phyloP scores from a whole-genome alignment of 2,113 vertebrate species.

The Serilophus lunatus region DNA sequence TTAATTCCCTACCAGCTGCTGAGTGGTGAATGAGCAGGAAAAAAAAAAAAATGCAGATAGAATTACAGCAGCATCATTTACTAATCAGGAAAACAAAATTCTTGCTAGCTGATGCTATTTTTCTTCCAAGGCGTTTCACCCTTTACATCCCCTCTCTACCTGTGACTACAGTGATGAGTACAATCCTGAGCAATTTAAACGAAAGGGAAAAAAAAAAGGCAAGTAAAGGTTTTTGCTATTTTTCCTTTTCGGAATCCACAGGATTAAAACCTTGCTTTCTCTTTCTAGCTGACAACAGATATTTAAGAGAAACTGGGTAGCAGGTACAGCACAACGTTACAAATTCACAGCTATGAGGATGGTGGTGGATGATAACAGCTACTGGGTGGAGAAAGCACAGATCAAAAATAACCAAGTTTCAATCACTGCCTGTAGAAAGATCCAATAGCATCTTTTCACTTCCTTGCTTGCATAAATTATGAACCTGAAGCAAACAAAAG shows the following conservation, averaged over 20 bases:
- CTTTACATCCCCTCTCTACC: slow-evolving; percentile 56
- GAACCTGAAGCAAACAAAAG: slow-evolving; percentile 71
- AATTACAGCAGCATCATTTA: slow-evolving; percentile 83
- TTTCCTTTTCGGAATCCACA: slow-evolving; percentile 55
- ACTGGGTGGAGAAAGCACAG: slow-evolving; percentile 70
- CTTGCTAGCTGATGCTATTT: slow-evolving; percentile 65
- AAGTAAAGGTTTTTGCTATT: slow-evolving; percentile 58
- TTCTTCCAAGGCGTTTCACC: slow-evolving; percentile 40
- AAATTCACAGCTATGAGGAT: slow-evolving; percentile 71
- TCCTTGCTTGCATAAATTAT: slow-evolving; percentile 75
- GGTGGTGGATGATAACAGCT: slow-evolving; percentile 75
- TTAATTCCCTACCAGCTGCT: slow-evolving; percentile 81
- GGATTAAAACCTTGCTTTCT: slow-evolving; percentile 62
- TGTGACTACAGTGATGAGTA: slow-evolving; percentile 6
- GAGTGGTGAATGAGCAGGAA: slow-evolving; percentile 74
- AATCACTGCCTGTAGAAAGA: slow-evolving; percentile 75
- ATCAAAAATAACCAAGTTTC: slow-evolving; percentile 76
- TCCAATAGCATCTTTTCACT: slow-evolving; percentile 71
- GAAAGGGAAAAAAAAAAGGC: neutral
- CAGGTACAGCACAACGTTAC: slow-evolving; percentile 72
- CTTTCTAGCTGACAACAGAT: slow-evolving; percentile 72
- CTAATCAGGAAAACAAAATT: slow-evolving; percentile 71
- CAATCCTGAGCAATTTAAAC: neutral
- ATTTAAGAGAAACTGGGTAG: slow-evolving; percentile 76
- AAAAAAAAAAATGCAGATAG: slow-evolving; percentile 75